Evolutionary conservation across 2,797 vertebrate genomes (phyloP).

Genomic region (Diceros bicornis): DNA sequence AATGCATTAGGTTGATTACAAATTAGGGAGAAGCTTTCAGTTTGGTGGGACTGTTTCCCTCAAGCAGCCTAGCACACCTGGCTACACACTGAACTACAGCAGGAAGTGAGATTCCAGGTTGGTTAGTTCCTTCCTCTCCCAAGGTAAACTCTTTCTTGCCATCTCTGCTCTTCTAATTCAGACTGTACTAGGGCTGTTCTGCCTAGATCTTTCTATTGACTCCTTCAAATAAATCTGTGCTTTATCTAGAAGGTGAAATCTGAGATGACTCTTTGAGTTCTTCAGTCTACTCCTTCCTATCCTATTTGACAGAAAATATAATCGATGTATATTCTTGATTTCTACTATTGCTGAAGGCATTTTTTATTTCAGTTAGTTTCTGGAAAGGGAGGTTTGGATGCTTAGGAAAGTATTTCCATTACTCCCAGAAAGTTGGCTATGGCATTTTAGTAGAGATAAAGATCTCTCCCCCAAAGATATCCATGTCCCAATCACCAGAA

Average conservation of each 20-base stretch:
- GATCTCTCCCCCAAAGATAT: too few species aligned
- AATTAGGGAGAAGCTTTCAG: not conserved
- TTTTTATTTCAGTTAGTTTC: not conserved
- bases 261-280: not conserved
- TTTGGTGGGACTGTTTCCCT: not conserved
- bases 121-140: not conserved
- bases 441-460: not conserved
- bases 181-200: not conserved
- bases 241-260: not conserved
- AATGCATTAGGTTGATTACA: not conserved
- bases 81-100: not conserved
- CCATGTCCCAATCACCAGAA: not conserved
- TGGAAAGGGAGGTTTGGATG: not conserved
- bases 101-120: not conserved
- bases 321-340: not conserved
- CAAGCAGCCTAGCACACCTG: not conserved
- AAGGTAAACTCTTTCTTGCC: not conserved
- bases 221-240: not conserved
- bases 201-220: not conserved
- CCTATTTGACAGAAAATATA: not conserved
- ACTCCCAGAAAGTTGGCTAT: not conserved
- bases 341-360: too few species aligned
- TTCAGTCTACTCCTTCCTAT: not conserved
- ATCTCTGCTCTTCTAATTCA: not conserved
- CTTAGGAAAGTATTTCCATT: not conserved